phyloP scores from a whole-genome alignment of 2,797 vertebrate species.

The Pangasius sanitwongsei region DNA sequence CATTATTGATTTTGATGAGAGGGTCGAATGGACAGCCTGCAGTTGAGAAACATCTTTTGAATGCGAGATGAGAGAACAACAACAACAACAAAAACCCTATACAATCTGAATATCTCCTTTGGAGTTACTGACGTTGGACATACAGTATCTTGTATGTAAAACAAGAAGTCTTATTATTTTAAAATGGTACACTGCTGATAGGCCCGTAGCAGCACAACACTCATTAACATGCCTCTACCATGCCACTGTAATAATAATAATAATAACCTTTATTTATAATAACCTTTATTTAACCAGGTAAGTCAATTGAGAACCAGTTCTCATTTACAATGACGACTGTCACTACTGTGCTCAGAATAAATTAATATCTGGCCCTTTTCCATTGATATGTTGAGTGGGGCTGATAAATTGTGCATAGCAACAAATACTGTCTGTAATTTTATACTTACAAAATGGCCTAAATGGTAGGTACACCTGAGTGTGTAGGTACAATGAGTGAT shows the following conservation, averaged over 20 bases:
- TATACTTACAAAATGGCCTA: background rate
- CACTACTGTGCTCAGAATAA: background rate
- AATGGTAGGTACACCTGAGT: background rate
- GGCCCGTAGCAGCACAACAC: background rate
- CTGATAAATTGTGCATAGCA: background rate
- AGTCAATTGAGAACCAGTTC: too few relatives aligned
- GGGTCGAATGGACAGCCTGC: conserved; percentile 47
- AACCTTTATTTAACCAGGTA: too few relatives aligned
- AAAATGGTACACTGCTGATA: background rate
- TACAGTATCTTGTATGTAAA: background rate
- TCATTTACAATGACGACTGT: too few relatives aligned
- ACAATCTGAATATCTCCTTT: background rate
- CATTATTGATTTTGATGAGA: conserved; percentile 54
- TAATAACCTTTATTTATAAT: too few relatives aligned
- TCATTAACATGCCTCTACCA: background rate
- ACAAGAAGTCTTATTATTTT: background rate
- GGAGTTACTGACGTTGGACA: background rate
- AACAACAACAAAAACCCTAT: background rate
- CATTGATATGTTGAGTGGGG: background rate
- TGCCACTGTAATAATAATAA: too few relatives aligned
- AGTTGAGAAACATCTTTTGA: background rate
- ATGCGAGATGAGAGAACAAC: background rate
- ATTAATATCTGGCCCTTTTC: background rate
- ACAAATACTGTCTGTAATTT: background rate
- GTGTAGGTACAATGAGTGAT: background rate